Evolutionary conservation across 2,888 invertebrate species (phyloP).

Genomic region (Euplexia lucipara): DNA sequence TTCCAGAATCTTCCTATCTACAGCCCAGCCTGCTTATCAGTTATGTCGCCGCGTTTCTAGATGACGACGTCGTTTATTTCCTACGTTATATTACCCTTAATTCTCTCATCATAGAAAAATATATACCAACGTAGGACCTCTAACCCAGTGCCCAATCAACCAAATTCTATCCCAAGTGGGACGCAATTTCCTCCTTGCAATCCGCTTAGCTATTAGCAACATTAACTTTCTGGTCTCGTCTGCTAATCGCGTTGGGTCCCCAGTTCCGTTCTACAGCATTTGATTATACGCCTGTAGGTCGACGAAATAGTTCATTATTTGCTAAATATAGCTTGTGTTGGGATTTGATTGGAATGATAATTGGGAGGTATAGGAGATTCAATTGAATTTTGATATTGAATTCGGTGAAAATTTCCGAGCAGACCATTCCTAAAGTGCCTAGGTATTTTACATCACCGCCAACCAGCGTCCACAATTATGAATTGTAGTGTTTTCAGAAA

Average conservation of each 20-base stretch:
- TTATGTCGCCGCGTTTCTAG: background rate
- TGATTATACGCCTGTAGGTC: slow-evolving; percentile 79
- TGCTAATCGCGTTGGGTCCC: slow-evolving; percentile 85
- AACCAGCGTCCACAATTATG: background rate
- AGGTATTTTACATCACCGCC: no score
- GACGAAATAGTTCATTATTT: slow-evolving; percentile 73
- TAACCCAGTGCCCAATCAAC: slow-evolving; percentile 85
- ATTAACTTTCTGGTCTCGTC: slow-evolving; percentile 88
- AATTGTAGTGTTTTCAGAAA: background rate
- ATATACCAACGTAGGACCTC: slow-evolving; percentile 48
- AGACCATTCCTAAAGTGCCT: no score
- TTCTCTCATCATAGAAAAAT: background rate
- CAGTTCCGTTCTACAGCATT: slow-evolving; percentile 76
- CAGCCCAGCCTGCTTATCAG: no score
- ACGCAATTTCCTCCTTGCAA: slow-evolving; percentile 86
- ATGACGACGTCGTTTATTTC: background rate
- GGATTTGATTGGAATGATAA: slow-evolving; percentile 30
- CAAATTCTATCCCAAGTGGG: slow-evolving; percentile 79
- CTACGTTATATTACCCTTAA: background rate
- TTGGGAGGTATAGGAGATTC: slow-evolving; percentile 17
- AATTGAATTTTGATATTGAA: slow-evolving; percentile 9
- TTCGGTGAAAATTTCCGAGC: background rate
- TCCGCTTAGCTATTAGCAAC: slow-evolving; percentile 85
- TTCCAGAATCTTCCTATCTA: no score
- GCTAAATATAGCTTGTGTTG: slow-evolving; percentile 62